Base-by-base conservation (phyloP, 2,113 vertebrate species). In the Vimba vimba region DNA sequence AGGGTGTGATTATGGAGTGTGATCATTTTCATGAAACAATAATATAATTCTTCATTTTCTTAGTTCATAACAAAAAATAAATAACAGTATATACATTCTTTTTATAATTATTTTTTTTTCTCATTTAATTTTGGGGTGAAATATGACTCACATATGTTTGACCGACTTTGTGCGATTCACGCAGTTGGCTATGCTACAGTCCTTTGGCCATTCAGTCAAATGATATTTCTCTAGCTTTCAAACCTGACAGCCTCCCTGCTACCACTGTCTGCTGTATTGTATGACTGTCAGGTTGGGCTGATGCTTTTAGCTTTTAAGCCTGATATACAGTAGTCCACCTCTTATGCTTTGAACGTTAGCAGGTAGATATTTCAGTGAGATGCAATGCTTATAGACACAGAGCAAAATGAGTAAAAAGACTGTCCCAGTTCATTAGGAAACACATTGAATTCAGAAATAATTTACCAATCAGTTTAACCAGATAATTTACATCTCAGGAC, bases 301-400 rank as follows among this genome's bases (percentile, higher is more conserved):
- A 73, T 27, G 69, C 77, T 84, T 80, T 79, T 45, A 60, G 66
- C 76, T 83, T 27, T 25, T 27, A 39, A 57, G 57, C 78, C 55
- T 50, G 21, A 84, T 52, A 60, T 21, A 43, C 43, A 10, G 8
- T 43, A 52, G 47, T 68, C 30, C 60, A 62, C 66, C 52, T 78
- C 71, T 84, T 52, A 60, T 81, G 64, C 85, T 62, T 84, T 80
- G 69, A 86, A 86, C 52, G 66, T 82, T 79, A 52, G 50, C 75
- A 45, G 84, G 68, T 50, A 78, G 57, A 79, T 33, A 55, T 79
- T 71, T 64, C 47, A 21, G 68, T 33, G 73, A 59, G 39, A 3
- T 15, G 27, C 27, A 39, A 55, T 57, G 50, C 73, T 45, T 45
- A 59, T 64, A 21, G 68, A 73, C 36, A 39, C 81, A 2, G n/a